phyloP scores from a whole-genome alignment of 2,797 vertebrate genomes.

The Characodon lateralis region DNA sequence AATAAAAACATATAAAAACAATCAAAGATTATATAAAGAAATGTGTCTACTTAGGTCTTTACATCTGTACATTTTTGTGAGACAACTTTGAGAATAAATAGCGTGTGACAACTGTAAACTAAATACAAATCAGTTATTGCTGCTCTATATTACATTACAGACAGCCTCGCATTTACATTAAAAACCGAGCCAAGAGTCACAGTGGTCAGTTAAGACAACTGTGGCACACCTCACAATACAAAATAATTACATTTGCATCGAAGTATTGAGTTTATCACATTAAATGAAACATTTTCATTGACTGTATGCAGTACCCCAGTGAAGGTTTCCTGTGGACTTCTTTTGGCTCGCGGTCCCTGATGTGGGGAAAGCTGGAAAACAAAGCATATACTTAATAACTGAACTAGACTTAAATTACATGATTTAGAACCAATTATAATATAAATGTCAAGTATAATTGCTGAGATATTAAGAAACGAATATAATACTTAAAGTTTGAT shows the following conservation, averaged over 20 bases:
- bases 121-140: conserved; percentile 43
- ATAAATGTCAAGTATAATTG: not conserved
- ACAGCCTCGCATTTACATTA: conserved; percentile 39
- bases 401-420: not conserved
- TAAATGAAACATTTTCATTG: conserved; percentile 10
- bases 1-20: conserved; percentile 15
- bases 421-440: not conserved
- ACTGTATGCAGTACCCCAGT: conserved; percentile 20
- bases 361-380: conserved; percentile 31
- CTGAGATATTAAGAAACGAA: not conserved
- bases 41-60: conserved; percentile 21
- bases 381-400: conserved; percentile 17
- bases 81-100: conserved; percentile 61
- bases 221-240: conserved; percentile 32
- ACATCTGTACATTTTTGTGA: conserved; percentile 35
- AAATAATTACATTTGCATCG: conserved; percentile 23
- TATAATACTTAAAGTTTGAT: not conserved
- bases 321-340: conserved; percentile 2
- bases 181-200: conserved; percentile 40
- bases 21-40: conserved; percentile 42
- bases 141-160: conserved; percentile 36
- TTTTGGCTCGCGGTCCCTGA: conserved; percentile 17
- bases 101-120: conserved; percentile 34
- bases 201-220: conserved; percentile 33
- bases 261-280: conserved; percentile 18